Percentiles rank a stretch among this genome's conserved stretches.
Conservation (phyloP, 2,797 vertebrate species). For the Mormyrus proboscirostris region DNA sequence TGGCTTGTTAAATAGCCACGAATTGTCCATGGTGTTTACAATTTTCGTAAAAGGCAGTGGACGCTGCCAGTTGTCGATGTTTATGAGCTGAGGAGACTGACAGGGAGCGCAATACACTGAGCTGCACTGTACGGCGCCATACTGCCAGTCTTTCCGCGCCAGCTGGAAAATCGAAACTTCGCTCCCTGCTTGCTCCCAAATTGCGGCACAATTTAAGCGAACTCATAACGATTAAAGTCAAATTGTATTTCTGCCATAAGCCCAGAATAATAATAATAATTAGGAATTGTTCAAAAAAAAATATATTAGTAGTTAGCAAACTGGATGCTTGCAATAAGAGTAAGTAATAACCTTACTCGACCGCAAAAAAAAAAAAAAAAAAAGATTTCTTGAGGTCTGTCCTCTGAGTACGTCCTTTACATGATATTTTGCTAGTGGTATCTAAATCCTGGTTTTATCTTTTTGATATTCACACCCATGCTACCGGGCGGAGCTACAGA, state of each 20-base stretch:
- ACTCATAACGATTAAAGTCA: background rate
- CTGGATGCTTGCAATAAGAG: background rate
- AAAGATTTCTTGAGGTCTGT: background rate
- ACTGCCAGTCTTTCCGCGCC: background rate
- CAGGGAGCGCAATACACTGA: background rate
- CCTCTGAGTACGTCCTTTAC: background rate
- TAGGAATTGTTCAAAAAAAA: background rate
- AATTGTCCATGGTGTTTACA: background rate
- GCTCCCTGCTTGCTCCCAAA: background rate
- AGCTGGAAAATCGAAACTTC: background rate
- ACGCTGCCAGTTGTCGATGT: background rate
- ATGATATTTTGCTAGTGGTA: background rate
- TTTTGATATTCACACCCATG: background rate
- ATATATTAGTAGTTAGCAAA: background rate
- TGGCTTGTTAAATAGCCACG: background rate
- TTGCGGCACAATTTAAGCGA: background rate
- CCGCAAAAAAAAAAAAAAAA: background rate
- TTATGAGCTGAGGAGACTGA: background rate
- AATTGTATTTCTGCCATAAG: background rate
- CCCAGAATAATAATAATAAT: background rate
- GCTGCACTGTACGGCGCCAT: background rate
- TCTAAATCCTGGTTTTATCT: background rate
- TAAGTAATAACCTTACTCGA: background rate
- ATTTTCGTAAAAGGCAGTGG: background rate
- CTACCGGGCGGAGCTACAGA: conserved; percentile 19